Conservation (phyloP, 2,113 vertebrate species). For the Entelurus aequoreus region DNA sequence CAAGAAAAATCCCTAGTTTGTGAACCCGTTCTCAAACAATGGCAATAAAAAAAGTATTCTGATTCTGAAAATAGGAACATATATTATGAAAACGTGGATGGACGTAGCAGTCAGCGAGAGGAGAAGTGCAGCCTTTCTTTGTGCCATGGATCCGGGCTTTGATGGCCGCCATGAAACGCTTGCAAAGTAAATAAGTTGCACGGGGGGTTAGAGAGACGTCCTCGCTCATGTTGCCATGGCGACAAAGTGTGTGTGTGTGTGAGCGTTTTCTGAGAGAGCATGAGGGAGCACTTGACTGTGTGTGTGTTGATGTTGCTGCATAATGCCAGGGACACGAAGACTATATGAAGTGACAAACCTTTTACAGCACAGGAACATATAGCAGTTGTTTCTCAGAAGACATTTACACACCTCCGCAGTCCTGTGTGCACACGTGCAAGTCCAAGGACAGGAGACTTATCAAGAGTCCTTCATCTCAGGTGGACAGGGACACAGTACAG, state of each 20-base stretch:
- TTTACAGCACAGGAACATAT: not conserved
- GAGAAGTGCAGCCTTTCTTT: not conserved
- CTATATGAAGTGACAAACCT: not conserved
- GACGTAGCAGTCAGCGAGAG: not conserved
- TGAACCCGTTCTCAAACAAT: no score
- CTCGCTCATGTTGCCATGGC: slow-evolving; percentile 50
- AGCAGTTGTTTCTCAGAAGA: not conserved
- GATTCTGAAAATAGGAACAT: no score
- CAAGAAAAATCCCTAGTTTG: no score
- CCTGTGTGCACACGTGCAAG: not conserved
- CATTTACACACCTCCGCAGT: no score
- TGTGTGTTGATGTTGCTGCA: not conserved
- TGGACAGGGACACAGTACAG: no score
- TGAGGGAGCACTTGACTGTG: slow-evolving; percentile 13
- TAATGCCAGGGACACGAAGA: not conserved
- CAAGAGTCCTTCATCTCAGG: not conserved
- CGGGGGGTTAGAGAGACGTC: slow-evolving; percentile 39
- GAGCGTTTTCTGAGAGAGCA: slow-evolving; percentile 1
- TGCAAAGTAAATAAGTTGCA: slow-evolving; percentile 50
- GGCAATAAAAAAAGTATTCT: no score
- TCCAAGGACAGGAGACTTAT: not conserved
- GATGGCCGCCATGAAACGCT: slow-evolving; percentile 42
- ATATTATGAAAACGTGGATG: not conserved
- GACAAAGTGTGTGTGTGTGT: slow-evolving; percentile 28
- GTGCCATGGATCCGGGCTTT: slow-evolving; percentile 24